A percentile compares a stretch with the other conserved stretches of the same genome.
Evolutionary conservation across 2,113 vertebrate species (phyloP).

Genomic region (Salvator merianae): DNA sequence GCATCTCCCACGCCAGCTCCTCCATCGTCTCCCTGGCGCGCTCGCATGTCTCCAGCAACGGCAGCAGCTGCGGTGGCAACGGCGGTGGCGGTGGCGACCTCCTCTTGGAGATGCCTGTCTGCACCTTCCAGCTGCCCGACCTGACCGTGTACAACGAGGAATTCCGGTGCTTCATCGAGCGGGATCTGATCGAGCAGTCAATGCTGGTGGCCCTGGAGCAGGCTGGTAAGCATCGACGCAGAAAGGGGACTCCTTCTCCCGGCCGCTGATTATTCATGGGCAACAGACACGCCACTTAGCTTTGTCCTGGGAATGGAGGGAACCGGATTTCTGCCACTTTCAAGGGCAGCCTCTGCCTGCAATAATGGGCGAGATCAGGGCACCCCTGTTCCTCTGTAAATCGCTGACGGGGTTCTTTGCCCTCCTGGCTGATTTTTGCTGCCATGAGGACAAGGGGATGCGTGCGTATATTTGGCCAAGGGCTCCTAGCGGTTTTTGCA

Average conservation of each 20-base stretch:
- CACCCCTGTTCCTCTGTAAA: too few species aligned
- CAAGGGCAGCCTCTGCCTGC: not conserved
- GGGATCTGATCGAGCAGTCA: constrained; percentile 96
- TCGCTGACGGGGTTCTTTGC: too few species aligned
- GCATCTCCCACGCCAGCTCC: constrained; percentile 95
- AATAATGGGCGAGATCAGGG: not conserved
- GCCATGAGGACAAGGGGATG: too few species aligned
- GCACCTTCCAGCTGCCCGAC: constrained; percentile 97
- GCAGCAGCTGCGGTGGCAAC: constrained; percentile 53
- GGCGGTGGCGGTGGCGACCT: constrained; percentile 83
- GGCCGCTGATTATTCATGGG: too few species aligned
- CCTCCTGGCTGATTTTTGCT: too few species aligned
- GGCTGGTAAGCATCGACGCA: constrained; percentile 79
- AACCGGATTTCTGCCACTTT: not conserved
- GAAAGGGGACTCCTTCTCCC: too few species aligned
- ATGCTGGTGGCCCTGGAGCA: constrained; percentile 97
- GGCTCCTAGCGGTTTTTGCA: too few species aligned
- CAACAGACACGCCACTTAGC: too few species aligned
- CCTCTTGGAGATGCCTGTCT: constrained; percentile 92
- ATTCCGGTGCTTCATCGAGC: constrained; percentile 93
- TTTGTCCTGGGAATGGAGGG: too few species aligned
- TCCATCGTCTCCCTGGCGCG: constrained; percentile 93
- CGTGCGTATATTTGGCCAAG: too few species aligned
- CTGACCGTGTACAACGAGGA: constrained; percentile 93
- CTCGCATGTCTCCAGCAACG: constrained; percentile 89